These are phyloP conservation scores for Meteorus colon DNA, from an alignment of 2,888 invertebrate genomes.

Conservation along the genomic window DNA sequence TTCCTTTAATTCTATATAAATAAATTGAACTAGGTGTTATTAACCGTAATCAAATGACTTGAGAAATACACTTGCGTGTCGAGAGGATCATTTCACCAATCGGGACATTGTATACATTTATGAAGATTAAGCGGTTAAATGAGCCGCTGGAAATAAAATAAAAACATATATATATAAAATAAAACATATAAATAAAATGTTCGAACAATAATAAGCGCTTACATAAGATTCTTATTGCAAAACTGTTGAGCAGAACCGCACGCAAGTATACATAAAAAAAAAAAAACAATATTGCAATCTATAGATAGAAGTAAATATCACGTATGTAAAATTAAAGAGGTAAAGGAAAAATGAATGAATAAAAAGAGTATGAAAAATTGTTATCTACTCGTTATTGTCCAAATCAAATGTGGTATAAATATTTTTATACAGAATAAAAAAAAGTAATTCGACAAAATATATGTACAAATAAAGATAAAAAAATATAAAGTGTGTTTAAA, in stretches of 20 bases:
- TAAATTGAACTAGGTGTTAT: constrained; percentile 1
- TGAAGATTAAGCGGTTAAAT: constrained; percentile 38
- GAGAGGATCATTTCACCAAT: constrained; percentile 26
- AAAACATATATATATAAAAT: not conserved
- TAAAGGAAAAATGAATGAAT: not conserved
- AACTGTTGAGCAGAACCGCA: constrained; percentile 27
- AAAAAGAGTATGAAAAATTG: no score
- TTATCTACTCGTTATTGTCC: not conserved
- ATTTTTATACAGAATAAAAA: not conserved
- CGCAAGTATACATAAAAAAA: constrained; percentile 9
- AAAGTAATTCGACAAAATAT: not conserved
- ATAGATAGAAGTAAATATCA: constrained; percentile 25
- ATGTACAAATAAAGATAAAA: not conserved
- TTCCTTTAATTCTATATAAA: not conserved
- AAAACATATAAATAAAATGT: constrained; percentile 42
- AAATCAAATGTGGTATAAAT: not conserved
- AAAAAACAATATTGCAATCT: not conserved
- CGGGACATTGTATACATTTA: not conserved
- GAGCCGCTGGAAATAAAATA: constrained; percentile 9
- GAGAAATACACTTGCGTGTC: constrained; percentile 17
- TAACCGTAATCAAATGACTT: not conserved
- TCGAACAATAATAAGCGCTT: constrained; percentile 41
- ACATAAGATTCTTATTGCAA: constrained; percentile 38
- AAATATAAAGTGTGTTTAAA: not conserved
- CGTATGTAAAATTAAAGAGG: constrained; percentile 30